Conservation (phyloP, 2,888 invertebrate genomes). For the Plemyria rubiginata region DNA sequence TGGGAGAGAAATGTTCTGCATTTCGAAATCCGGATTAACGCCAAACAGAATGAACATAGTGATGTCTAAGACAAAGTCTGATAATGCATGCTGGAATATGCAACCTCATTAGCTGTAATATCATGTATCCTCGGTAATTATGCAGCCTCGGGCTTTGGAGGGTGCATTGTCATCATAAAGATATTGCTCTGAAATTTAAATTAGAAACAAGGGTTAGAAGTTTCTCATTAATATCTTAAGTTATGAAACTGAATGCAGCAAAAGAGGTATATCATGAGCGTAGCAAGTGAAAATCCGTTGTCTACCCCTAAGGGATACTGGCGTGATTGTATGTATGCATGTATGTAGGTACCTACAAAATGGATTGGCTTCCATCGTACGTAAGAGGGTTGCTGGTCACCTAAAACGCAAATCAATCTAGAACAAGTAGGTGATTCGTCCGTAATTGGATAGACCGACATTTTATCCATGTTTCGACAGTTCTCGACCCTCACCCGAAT, state of each 20-base stretch:
- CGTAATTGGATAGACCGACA: constrained; percentile 49
- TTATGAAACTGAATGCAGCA: too few species aligned
- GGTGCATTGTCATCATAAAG: not conserved
- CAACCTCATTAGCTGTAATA: constrained; percentile 15
- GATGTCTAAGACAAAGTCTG: constrained; percentile 3
- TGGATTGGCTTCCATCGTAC: not conserved
- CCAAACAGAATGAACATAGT: not conserved
- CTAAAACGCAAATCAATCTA: constrained; percentile 21
- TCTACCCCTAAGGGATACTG: too few species aligned
- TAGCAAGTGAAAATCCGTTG: too few species aligned
- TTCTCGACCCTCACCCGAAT: constrained; percentile 35
- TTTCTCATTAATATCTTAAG: too few species aligned
- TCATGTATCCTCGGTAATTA: constrained; percentile 15
- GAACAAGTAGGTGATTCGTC: constrained; percentile 36
- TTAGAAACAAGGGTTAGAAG: not conserved
- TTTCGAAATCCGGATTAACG: not conserved
- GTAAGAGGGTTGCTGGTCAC: not conserved
- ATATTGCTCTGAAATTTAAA: not conserved
- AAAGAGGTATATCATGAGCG: too few species aligned
- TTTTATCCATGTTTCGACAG: constrained; percentile 48
- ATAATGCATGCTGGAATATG: constrained; percentile 14
- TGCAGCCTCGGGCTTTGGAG: constrained; percentile 5
- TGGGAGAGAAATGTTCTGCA: too few species aligned
- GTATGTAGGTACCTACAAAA: not conserved
- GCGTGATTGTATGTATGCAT: too few species aligned